These are phyloP conservation scores for Melieria picta DNA, from an alignment of 2,888 invertebrate species.

Conservation along the genomic window DNA sequence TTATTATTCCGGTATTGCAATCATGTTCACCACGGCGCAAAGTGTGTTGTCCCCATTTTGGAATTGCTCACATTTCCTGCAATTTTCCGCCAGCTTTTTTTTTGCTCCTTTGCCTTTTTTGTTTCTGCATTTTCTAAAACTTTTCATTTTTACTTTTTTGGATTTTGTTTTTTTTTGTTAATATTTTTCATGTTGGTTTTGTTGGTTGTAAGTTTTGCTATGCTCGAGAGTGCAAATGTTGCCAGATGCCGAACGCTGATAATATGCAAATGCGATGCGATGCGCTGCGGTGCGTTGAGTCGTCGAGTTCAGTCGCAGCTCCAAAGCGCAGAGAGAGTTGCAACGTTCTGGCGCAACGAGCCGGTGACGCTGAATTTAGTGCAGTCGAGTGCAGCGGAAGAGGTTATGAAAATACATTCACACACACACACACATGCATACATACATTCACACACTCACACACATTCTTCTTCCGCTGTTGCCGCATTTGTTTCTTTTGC, in stretches of 20 bases:
- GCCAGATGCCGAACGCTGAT: conserved; percentile 22
- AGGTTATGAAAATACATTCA: conserved; percentile 2
- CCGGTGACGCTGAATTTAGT: conserved; percentile 1
- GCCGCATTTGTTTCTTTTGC: neutral
- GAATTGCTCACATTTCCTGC: conserved; percentile 25
- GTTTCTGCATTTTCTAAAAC: too few species aligned
- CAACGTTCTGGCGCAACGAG: too few species aligned
- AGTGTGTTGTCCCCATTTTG: conserved; percentile 26
- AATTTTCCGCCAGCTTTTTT: too few species aligned
- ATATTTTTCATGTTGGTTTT: too few species aligned
- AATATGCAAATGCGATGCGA: conserved; percentile 26
- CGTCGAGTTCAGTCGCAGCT: neutral
- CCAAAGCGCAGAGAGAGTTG: neutral
- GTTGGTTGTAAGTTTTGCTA: neutral
- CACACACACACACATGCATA: neutral
- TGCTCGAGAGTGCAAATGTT: conserved; percentile 6
- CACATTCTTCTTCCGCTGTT: neutral
- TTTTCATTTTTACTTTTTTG: too few species aligned
- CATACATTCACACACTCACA: neutral
- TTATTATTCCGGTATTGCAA: too few species aligned
- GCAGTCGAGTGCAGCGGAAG: conserved; percentile 19
- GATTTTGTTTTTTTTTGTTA: too few species aligned
- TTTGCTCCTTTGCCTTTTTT: too few species aligned
- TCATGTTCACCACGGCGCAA: neutral
- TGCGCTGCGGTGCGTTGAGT: neutral